Evolutionary conservation across 2,888 invertebrate species (phyloP).

Genomic region (Fragum fragum): DNA sequence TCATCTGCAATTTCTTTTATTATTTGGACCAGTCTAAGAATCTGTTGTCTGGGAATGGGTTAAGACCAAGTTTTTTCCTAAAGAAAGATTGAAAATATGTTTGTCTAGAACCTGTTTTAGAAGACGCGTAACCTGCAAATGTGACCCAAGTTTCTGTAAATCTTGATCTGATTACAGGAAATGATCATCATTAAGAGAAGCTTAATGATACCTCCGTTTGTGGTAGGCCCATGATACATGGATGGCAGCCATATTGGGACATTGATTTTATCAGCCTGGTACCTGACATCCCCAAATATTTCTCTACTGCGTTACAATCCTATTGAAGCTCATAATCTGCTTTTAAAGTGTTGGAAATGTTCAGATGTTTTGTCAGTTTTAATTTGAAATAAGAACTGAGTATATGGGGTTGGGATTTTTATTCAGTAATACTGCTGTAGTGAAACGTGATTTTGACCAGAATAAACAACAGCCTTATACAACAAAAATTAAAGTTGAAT

Average conservation of each 20-base stretch:
- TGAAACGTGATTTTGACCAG: too few relatives aligned
- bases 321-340: neutral
- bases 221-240: neutral
- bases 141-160: slow-evolving; percentile 11
- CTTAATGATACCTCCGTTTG: neutral
- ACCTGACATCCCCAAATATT: slow-evolving; percentile 17
- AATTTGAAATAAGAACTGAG: too few relatives aligned
- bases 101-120: neutral
- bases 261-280: slow-evolving; percentile 8
- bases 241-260: slow-evolving; percentile 12
- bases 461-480: too few relatives aligned
- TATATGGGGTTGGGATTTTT: too few relatives aligned
- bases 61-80: too few relatives aligned
- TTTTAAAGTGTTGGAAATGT: neutral
- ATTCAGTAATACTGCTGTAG: too few relatives aligned
- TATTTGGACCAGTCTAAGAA: too few relatives aligned
- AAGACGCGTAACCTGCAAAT: neutral
- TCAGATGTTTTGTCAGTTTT: too few relatives aligned
- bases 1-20: too few relatives aligned
- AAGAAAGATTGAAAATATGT: too few relatives aligned
- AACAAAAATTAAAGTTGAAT: too few relatives aligned
- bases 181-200: slow-evolving; percentile 6
- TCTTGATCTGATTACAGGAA: neutral
- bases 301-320: neutral
- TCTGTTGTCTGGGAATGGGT: too few relatives aligned